A percentile compares a stretch with the other conserved stretches of the same genome.
Conservation (phyloP, 2,888 invertebrate genomes). For the Papilio protenor region DNA sequence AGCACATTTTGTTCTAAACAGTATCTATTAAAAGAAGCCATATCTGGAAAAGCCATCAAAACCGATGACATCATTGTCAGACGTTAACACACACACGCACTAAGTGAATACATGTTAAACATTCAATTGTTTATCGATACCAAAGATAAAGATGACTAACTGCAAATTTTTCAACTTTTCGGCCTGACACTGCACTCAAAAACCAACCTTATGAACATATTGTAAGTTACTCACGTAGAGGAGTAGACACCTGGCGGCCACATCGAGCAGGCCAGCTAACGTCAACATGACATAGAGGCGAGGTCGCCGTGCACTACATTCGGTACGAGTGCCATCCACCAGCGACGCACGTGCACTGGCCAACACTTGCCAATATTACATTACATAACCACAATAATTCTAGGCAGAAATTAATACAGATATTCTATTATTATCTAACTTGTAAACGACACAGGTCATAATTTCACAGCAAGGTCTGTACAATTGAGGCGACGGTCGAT, state of each 20-base stretch:
- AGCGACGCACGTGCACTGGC: conserved; percentile 47
- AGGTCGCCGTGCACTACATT: conserved; percentile 59
- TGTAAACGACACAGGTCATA: conserved; percentile 2
- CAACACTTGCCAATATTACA: conserved; percentile 24
- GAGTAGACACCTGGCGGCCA: conserved; percentile 56
- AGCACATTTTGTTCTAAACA: neutral
- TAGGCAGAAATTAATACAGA: neutral
- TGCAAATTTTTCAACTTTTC: conserved; percentile 8
- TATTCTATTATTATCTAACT: conserved; percentile 2
- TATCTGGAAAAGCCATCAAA: conserved; percentile 18
- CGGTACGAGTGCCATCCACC: conserved; percentile 60
- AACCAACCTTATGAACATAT: conserved; percentile 36
- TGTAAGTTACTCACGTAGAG: conserved; percentile 59
- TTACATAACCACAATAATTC: conserved; percentile 19
- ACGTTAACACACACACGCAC: conserved; percentile 2
- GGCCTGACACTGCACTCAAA: conserved; percentile 4
- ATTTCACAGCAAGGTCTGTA: conserved; percentile 13
- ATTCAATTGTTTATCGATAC: conserved; percentile 33
- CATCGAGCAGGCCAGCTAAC: conserved; percentile 57
- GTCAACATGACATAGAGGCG: conserved; percentile 59
- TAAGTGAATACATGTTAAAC: conserved; percentile 20
- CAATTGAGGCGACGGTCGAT: conserved; percentile 5
- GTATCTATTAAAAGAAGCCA: neutral
- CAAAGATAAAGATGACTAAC: conserved; percentile 26
- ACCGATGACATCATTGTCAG: conserved; percentile 33